Evolutionary conservation across 1,140 invertebrate species (phyloP).

Genomic region (Batillaria attramentaria): DNA sequence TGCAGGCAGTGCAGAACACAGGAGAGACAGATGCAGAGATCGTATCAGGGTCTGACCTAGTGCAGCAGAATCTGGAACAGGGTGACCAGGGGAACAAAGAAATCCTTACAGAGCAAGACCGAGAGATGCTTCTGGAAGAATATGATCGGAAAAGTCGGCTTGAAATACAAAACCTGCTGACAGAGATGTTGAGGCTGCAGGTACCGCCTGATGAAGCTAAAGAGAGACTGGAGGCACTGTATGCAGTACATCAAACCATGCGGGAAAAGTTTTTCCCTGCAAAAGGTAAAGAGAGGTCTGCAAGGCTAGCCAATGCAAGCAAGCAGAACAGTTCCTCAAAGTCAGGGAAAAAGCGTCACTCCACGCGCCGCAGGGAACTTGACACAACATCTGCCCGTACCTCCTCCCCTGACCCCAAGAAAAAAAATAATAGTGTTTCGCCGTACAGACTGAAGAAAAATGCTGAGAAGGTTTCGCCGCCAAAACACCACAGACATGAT

Average conservation of each 20-base stretch:
- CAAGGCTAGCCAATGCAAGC: no score
- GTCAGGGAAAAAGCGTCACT: no score
- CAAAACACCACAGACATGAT: no score
- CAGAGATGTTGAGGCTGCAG: background rate
- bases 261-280: constrained; percentile 13
- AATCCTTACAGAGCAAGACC: background rate
- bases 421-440: no score
- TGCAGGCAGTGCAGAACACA: background rate
- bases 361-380: no score
- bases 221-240: background rate
- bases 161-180: constrained; percentile 22
- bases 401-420: no score
- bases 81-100: background rate
- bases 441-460: no score
- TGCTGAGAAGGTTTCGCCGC: no score
- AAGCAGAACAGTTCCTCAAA: no score
- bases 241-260: constrained; percentile 1
- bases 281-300: no score
- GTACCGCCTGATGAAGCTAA: background rate
- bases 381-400: no score
- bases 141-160: background rate
- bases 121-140: background rate
- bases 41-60: background rate
- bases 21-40: background rate
- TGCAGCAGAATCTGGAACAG: background rate